Evolutionary conservation across 2,888 invertebrate species (phyloP), one percentile per base, ranked within the genome.

Genomic region (Cantharis flavilabris): DNA sequence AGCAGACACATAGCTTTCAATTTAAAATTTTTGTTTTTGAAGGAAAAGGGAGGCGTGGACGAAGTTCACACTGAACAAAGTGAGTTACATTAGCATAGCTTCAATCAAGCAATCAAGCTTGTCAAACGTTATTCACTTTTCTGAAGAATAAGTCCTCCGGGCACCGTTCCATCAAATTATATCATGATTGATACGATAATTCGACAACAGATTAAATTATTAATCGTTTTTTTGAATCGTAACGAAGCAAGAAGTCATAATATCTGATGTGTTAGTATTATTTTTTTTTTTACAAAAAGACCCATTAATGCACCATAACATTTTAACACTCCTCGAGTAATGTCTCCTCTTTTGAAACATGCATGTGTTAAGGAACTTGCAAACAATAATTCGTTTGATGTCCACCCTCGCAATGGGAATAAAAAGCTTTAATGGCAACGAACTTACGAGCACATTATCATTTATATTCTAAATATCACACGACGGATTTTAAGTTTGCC

Each of bases 321-420:
- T 49, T 49, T 49, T 49, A 49, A 49, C 49, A 9, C 49, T 49
- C 49, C n/a, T n/a, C 49, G 49, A 49, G 49, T 49, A n/a, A 5
- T 49, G n/a, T 49, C 49, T 7, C n/a, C n/a, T n/a, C 7, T n/a
- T 49, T 49, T 49, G n/a, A n/a, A 49, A 49, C 49, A 49, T 49
- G 49, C 49, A 49, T 13, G 49, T 49, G 49, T 49, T n/a, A 49
- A n/a, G 23, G 23, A 67, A 23, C 23, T 67, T 23, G 65, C 20
- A 23, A 67, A 67, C 20, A 65, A 65, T 62, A 69, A 79, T 76
- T 76, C 77, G 49, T 78, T 80, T 73, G 49, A 76, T 65, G 78
- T 76, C 75, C 78, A 79, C 87, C 88, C 85, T 89, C 89, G 89
- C 89, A 89, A 89, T 88, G 89, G 89, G 89, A 89, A 88, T 87